Percentiles rank a stretch among this genome's conserved stretches.
phyloP scores from a whole-genome alignment of 1,140 invertebrate species.

The Neotoxoptera formosana region DNA sequence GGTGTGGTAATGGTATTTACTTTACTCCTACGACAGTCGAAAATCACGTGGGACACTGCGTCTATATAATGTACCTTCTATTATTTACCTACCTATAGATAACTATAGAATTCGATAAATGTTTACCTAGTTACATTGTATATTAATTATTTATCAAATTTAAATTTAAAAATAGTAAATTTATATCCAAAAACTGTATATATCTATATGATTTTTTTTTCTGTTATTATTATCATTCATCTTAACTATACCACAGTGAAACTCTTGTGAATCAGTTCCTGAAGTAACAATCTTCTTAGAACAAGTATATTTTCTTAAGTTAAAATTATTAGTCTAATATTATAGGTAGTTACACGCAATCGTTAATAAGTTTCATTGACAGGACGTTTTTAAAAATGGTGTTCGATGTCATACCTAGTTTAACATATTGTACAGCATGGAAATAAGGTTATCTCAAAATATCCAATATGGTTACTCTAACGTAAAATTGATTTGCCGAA shows the following conservation, averaged over 20 bases:
- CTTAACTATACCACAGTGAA: background rate
- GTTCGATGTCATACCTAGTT: too few species aligned
- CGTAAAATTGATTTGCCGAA: background rate
- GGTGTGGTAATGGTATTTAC: background rate
- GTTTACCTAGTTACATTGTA: too few species aligned
- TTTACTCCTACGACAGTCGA: background rate
- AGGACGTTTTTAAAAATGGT: too few species aligned
- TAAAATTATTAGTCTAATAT: background rate
- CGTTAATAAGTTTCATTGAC: too few species aligned
- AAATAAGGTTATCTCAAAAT: background rate
- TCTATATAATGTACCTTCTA: background rate
- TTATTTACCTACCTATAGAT: too few species aligned
- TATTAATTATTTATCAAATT: too few species aligned
- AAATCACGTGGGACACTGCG: background rate
- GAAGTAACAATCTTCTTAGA: background rate
- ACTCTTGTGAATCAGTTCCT: background rate
- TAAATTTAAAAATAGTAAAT: too few species aligned
- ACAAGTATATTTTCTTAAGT: background rate
- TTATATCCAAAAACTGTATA: too few species aligned
- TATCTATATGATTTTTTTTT: too few species aligned
- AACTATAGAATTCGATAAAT: too few species aligned
- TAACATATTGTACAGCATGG: too few species aligned
- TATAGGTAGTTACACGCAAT: background rate
- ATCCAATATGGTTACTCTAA: background rate
- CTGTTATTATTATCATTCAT: too few species aligned